phyloP scores from a whole-genome alignment of 2,797 vertebrate genomes.

The Steatocranus sp. region DNA sequence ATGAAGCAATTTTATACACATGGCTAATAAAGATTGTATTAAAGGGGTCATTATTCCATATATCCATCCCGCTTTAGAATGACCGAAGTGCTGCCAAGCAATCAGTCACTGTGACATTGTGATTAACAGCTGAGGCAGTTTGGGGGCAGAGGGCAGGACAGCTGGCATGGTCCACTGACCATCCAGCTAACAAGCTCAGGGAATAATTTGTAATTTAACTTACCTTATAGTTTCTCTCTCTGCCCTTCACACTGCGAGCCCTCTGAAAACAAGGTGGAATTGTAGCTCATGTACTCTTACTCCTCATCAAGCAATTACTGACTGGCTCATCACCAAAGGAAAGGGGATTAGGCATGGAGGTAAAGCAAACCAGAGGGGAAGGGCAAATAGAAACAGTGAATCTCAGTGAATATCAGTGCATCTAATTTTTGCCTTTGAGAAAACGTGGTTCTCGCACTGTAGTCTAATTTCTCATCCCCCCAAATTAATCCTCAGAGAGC shows the following conservation, averaged over 20 bases:
- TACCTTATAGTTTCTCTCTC: conserved; percentile 59
- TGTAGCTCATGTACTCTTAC: conserved; percentile 34
- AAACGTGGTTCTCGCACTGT: conserved; percentile 1
- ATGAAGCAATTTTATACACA: not conserved
- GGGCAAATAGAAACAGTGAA: conserved; percentile 22
- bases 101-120: conserved; percentile 55
- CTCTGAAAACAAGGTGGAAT: conserved; percentile 61
- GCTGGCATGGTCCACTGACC: conserved; percentile 49
- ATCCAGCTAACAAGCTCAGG: conserved; percentile 46
- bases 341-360: conserved; percentile 48
- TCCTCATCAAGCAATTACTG: conserved; percentile 68
- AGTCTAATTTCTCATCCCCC: conserved; percentile 22
- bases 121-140: conserved; percentile 46
- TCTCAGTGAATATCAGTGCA: conserved; percentile 5
- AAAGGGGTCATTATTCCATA: not conserved
- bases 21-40: not conserved
- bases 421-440: conserved; percentile 24
- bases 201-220: conserved; percentile 69
- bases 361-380: conserved; percentile 25
- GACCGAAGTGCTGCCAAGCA: conserved; percentile 34
- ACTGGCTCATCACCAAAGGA: conserved; percentile 55
- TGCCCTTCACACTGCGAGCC: conserved; percentile 73
- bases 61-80: not conserved
- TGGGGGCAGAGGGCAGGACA: conserved; percentile 50
- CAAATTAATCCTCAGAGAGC: conserved; percentile 49